Base-by-base conservation (phyloP, 2,888 invertebrate species). In the Calliphora vomitoria region DNA sequence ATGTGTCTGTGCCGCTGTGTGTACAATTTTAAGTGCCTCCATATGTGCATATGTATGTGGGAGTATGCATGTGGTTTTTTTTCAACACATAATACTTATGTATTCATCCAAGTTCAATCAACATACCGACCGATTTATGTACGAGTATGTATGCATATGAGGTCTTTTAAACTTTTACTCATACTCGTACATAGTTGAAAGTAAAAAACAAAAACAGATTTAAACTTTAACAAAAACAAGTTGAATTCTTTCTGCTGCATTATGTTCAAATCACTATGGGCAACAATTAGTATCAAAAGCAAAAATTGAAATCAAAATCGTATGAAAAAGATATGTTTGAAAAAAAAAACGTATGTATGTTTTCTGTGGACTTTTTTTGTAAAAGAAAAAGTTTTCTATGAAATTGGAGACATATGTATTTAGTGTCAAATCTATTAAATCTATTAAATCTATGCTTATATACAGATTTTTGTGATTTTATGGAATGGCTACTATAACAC, bases 71-170 rank as follows among this genome's bases (percentile, higher is more conserved):
- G 35, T 53, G 18, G 35, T 71, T 35, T 18, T 60, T 75, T 75
- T 47, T n/a, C n/a, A 47, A 75, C 74, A 47, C 60, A 75, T 62
- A 31, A 18, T 20, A 44, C 44, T 44, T 13, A 60, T 47, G 68
- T 31, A 69, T 15, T n/a, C 25, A 60, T 10, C 31, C 60, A 71
- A 60, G 74, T 62, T 75, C 60, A 35, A 47, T 60, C 18, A 75
- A 13, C 74, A 35, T 41, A 20, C n/a, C 41, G 8, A 38, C 18
- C 64, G 18, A 18, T 6, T 10, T 41, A 18, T 5, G 10, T 20
- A 11, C 18, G n/a, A n/a, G 31, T 15, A 60, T 60, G 31, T 60
- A 13, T 60, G 25, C 25, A 25, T 25, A 25, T 25, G 2, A 25
- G 25, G 60, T 6, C 13, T 31, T 60, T 31, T 25, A 11, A 60